phyloP scores from a whole-genome alignment of 2,797 vertebrate species.

The Sciurus carolinensis region DNA sequence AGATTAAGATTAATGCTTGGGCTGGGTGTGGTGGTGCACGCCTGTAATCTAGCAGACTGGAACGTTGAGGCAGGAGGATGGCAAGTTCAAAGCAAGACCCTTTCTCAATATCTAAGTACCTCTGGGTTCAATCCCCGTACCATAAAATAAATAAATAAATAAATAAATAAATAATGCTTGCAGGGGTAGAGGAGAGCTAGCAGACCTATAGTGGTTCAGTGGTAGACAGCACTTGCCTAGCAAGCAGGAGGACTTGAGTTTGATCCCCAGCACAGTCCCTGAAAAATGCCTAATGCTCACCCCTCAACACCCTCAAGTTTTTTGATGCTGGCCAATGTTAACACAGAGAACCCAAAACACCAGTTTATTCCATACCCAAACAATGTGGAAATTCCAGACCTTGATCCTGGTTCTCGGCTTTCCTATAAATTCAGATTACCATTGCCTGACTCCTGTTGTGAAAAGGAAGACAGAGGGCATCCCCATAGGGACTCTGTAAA shows the following conservation, averaged over 20 bases:
- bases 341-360: background rate
- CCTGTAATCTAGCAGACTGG: no score
- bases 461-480: constrained; percentile 7
- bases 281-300: background rate
- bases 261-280: background rate
- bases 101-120: background rate
- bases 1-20: background rate
- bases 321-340: background rate
- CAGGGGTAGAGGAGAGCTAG: no score
- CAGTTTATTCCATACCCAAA: constrained; percentile 14
- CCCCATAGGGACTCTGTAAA: background rate
- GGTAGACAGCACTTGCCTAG: background rate
- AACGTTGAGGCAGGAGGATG: no score
- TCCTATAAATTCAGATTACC: background rate
- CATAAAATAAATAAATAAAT: no score
- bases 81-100: no score
- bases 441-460: background rate
- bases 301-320: background rate
- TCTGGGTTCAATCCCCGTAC: background rate
- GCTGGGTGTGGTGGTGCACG: no score
- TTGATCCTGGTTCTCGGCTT: background rate
- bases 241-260: background rate
- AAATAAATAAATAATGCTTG: no score
- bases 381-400: background rate
- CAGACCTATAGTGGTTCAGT: no score